phyloP scores from a whole-genome alignment of 2,797 vertebrate species.

The Ctenopoma multispine region DNA sequence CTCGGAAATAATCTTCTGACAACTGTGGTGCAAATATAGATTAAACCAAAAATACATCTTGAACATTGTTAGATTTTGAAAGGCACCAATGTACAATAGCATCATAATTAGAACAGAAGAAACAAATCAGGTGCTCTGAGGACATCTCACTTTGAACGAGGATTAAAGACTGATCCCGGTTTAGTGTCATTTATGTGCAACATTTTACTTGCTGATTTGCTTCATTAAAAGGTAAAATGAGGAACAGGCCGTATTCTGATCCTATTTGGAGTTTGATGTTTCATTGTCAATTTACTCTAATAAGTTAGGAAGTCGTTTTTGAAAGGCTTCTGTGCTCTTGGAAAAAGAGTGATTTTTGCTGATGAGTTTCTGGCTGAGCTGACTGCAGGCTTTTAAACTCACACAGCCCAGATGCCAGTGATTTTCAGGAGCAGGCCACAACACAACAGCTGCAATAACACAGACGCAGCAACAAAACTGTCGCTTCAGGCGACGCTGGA shows the following conservation, averaged over 20 bases:
- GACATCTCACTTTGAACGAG: not conserved
- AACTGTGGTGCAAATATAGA: constrained; percentile 16
- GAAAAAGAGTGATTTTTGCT: constrained; percentile 11
- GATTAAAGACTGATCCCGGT: not conserved
- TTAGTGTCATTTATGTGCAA: not conserved
- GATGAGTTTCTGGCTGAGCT: constrained; percentile 16
- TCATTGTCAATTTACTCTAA: constrained; percentile 24
- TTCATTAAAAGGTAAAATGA: constrained; percentile 20
- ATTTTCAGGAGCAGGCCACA: constrained; percentile 16
- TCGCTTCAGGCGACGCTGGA: constrained; percentile 16
- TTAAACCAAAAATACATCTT: not conserved
- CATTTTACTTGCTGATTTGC: constrained; percentile 1
- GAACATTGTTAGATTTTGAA: constrained; percentile 20
- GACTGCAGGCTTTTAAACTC: constrained; percentile 24
- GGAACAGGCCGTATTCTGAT: not conserved
- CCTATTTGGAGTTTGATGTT: constrained; percentile 18
- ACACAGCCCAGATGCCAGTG: constrained; percentile 13
- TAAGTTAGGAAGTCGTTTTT: constrained; percentile 3
- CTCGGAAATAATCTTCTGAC: not conserved
- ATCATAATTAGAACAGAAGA: constrained; percentile 4
- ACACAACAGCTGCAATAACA: constrained; percentile 33
- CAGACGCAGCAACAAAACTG: constrained; percentile 9
- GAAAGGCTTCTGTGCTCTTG: not conserved
- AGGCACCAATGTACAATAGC: not conserved
- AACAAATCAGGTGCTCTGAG: constrained; percentile 4